Percentiles rank a stretch among this genome's conserved stretches.
These are phyloP conservation scores for Acleris sparsana DNA, from an alignment of 2,888 invertebrate species.

Conservation along the genomic window DNA sequence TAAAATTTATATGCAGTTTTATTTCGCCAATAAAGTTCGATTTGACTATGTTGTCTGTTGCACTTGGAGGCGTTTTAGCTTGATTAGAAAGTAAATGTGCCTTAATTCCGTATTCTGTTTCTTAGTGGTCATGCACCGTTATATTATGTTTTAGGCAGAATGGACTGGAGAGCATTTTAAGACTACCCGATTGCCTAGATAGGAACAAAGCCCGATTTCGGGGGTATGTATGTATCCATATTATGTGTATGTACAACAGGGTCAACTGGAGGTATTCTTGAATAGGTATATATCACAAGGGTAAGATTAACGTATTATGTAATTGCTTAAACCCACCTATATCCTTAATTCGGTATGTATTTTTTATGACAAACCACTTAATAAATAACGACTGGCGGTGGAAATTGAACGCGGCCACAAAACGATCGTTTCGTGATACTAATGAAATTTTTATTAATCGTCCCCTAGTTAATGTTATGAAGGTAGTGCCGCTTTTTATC, in stretches of 20 bases:
- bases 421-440: slow-evolving; percentile 29
- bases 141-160: too few species aligned
- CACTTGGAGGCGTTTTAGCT: slow-evolving; percentile 42
- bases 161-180: too few species aligned
- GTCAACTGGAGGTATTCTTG: too few species aligned
- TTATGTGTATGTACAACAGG: too few species aligned
- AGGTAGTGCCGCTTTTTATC: slow-evolving; percentile 20
- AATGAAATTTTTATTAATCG: slow-evolving; percentile 34
- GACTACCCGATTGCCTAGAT: too few species aligned
- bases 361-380: slow-evolving; percentile 18
- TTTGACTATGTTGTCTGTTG: slow-evolving; percentile 70
- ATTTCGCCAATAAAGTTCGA: slow-evolving; percentile 78
- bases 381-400: slow-evolving; percentile 4
- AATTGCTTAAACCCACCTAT: too few species aligned
- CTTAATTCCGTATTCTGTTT: neutral
- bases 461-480: slow-evolving; percentile 28
- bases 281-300: too few species aligned
- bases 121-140: too few species aligned
- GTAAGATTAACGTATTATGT: too few species aligned
- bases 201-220: too few species aligned
- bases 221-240: too few species aligned
- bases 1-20: slow-evolving; percentile 82
- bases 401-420: slow-evolving; percentile 12
- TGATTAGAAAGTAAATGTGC: slow-evolving; percentile 21
- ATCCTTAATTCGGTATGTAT: neutral